These are phyloP conservation scores for Phasia obesa DNA, from an alignment of 2,888 invertebrate genomes.

Conservation along the genomic window DNA sequence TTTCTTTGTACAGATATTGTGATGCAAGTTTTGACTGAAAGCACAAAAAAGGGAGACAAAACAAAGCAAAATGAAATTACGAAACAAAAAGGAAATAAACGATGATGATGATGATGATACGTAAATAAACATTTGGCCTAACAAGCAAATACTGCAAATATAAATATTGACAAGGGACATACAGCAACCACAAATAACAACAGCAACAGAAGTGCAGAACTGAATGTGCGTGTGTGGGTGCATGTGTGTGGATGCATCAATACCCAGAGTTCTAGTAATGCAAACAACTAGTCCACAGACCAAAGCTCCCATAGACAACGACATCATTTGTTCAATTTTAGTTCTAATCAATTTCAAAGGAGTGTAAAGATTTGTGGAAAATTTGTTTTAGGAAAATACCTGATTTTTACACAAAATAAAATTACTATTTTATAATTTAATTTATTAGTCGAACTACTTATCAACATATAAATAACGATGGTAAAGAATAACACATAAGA, in stretches of 20 bases:
- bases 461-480: no score
- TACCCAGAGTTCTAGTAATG: constrained; percentile 6
- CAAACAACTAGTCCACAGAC: constrained; percentile 12
- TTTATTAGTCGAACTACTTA: no score
- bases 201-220: neutral
- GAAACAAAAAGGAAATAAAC: constrained; percentile 50
- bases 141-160: constrained; percentile 73
- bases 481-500: no score
- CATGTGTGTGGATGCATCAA: constrained; percentile 13
- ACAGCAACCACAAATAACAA: constrained; percentile 35
- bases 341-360: neutral
- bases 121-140: constrained; percentile 74
- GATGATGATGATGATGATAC: constrained; percentile 59
- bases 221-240: neutral
- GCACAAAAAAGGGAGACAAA: constrained; percentile 46
- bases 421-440: no score
- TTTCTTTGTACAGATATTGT: constrained; percentile 25
- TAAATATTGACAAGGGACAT: constrained; percentile 73
- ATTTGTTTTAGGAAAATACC: neutral
- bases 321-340: neutral
- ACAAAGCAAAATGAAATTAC: constrained; percentile 49
- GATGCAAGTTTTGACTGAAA: constrained; percentile 48
- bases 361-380: neutral
- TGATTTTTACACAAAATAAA: no score
- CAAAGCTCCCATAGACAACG: constrained; percentile 7